Percentiles rank a stretch among this genome's conserved stretches.
phyloP scores from a whole-genome alignment of 2,113 vertebrate species.

The Xenopus borealis region DNA sequence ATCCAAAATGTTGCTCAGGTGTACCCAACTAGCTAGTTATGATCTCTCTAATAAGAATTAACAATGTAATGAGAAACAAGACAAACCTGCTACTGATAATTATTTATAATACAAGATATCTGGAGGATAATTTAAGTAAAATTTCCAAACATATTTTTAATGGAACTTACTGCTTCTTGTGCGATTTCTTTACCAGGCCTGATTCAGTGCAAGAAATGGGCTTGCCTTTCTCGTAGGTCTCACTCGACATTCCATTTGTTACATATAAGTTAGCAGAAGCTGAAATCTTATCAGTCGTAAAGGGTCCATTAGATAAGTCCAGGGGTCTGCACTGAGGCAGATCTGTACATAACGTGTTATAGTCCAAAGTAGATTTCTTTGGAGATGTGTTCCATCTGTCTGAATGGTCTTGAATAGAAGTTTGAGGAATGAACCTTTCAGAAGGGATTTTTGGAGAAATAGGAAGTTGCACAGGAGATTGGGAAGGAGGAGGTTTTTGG shows the following conservation, averaged over 20 bases:
- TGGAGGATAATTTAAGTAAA: no score
- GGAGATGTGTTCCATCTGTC: neutral
- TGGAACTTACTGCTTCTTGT: constrained; percentile 67
- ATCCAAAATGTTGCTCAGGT: no score
- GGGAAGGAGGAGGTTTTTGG: constrained; percentile 21
- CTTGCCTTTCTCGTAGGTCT: constrained; percentile 58
- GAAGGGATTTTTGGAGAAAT: constrained; percentile 8
- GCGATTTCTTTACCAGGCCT: constrained; percentile 56
- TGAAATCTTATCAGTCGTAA: constrained; percentile 24
- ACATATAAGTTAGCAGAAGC: constrained; percentile 19
- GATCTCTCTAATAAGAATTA: no score
- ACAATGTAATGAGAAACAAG: no score
- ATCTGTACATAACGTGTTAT: constrained; percentile 31
- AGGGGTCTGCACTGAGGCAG: constrained; percentile 28
- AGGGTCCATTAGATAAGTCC: constrained; percentile 31
- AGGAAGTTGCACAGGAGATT: neutral
- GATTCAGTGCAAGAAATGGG: constrained; percentile 58
- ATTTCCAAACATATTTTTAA: neutral
- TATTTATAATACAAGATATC: no score
- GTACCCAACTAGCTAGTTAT: no score
- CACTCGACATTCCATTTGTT: constrained; percentile 1
- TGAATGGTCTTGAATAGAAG: constrained; percentile 19
- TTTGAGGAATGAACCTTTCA: constrained; percentile 8
- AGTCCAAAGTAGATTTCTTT: constrained; percentile 18
- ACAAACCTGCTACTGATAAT: no score